phyloP scores from a whole-genome alignment of 2,797 vertebrate species.

The Acomys russatus region DNA sequence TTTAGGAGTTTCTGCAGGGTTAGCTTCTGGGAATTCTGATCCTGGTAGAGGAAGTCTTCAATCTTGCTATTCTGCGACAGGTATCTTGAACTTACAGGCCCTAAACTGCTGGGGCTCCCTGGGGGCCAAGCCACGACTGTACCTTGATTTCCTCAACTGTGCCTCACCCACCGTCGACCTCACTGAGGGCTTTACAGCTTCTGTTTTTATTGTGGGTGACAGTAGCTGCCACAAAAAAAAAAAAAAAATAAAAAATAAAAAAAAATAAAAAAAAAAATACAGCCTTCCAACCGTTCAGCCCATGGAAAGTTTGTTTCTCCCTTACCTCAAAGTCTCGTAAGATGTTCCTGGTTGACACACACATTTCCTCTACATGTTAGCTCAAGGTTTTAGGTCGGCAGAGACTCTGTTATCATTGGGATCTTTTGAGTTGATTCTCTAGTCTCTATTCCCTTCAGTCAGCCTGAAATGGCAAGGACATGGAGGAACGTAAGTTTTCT shows the following conservation, averaged over 20 bases:
- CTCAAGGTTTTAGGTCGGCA: background rate
- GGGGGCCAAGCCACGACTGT: too few species aligned
- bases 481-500: background rate
- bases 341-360: background rate
- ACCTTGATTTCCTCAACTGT: background rate
- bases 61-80: background rate
- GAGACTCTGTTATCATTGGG: background rate
- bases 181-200: background rate
- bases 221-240: background rate
- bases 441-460: background rate
- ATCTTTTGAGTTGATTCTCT: background rate
- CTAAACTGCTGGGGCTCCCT: background rate
- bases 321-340: background rate
- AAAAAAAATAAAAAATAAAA: too few species aligned
- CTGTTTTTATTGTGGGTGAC: conserved; percentile 11
- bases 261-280: too few species aligned
- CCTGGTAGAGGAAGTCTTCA: background rate
- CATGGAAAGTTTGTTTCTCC: background rate
- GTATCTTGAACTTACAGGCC: background rate
- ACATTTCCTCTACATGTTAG: background rate
- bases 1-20: background rate
- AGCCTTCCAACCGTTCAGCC: background rate
- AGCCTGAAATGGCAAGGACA: background rate
- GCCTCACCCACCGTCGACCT: background rate
- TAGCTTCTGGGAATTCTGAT: background rate